A percentile compares a stretch with the other conserved stretches of the same genome.
Evolutionary conservation across 2,888 invertebrate species (phyloP).

Genomic region (Diadegma fenestrale): DNA sequence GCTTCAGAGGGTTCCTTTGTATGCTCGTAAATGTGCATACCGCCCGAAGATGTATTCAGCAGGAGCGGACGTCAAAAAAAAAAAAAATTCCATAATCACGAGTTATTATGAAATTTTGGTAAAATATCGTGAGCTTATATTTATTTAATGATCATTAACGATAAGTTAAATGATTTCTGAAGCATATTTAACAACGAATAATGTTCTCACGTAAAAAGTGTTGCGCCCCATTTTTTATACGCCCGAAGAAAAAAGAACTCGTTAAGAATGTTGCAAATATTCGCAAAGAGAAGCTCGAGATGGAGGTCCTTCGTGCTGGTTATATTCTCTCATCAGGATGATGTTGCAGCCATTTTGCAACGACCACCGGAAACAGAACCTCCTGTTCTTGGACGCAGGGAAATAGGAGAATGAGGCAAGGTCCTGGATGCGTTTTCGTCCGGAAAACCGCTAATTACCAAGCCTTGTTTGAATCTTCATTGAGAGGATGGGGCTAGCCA

Average conservation of each 20-base stretch:
- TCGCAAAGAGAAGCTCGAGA: constrained; percentile 27
- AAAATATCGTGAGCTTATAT: too few relatives aligned
- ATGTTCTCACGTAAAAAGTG: too few relatives aligned
- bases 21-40: too few relatives aligned
- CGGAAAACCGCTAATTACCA: constrained; percentile 78
- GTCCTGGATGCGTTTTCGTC: constrained; percentile 68
- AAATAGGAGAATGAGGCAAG: constrained; percentile 25
- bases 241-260: not conserved
- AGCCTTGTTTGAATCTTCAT: constrained; percentile 77
- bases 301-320: constrained; percentile 46
- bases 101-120: too few relatives aligned
- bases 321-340: constrained; percentile 39
- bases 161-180: too few relatives aligned
- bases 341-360: constrained; percentile 35
- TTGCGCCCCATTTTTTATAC: too few relatives aligned
- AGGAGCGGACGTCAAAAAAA: too few relatives aligned
- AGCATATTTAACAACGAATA: too few relatives aligned
- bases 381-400: constrained; percentile 33
- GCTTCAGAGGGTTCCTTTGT: too few relatives aligned
- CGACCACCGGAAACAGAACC: constrained; percentile 49
- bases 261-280: not conserved
- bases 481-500: constrained; percentile 68
- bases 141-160: too few relatives aligned
- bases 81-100: too few relatives aligned
- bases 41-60: too few relatives aligned